Evolutionary conservation across 2,888 invertebrate genomes (phyloP), one percentile per base, ranked within the genome.

Genomic region (Apeira syringaria): DNA sequence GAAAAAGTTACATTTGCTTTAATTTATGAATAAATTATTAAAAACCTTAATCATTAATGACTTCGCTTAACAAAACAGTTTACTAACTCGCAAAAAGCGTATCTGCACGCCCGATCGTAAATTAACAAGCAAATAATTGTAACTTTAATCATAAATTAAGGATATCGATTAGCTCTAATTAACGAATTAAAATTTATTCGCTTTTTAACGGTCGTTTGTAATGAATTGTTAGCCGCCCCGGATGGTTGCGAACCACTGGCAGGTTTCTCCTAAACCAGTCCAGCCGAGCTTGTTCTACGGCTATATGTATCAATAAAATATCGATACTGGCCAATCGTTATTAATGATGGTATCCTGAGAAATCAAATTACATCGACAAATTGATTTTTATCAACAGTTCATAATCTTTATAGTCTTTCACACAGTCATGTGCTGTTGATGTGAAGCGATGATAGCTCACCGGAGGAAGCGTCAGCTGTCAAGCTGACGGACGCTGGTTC

Each of bases 241-340:
- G 79, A 85, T 85, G 59, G 84, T 85, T 84, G 73, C 22, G 53
- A 37, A 68, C 68, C 71, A 53, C 85, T 81, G 80, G 42, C 53
- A 65, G 68, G 77, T 87, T 86, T 86, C 85, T 72, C 83, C 71
- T 54, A 68, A 84, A 87, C 85, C 82, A 81, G 87, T 85, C 70
- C 51, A 54, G 57, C 44, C 54, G 50, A 64, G 63, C 61, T 59
- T 49, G 65, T 60, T 51, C 60, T 59, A 59, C 68, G 72, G 74
- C 17, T 30, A 46, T 31, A 28, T 46, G 12, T 76, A 80, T 81
- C 79, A 79, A 76, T 80, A 76, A 74, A 68, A 69, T 77, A 81
- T 80, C 80, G 78, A 79, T 79, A 74, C 77, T 73, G 63, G 64
- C 75, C 74, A 77, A 80, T 77, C 74, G 77, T 80, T 82, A 87